Base-by-base conservation (phyloP, 2,113 vertebrate genomes). In the Cyprinodon variegatus region DNA sequence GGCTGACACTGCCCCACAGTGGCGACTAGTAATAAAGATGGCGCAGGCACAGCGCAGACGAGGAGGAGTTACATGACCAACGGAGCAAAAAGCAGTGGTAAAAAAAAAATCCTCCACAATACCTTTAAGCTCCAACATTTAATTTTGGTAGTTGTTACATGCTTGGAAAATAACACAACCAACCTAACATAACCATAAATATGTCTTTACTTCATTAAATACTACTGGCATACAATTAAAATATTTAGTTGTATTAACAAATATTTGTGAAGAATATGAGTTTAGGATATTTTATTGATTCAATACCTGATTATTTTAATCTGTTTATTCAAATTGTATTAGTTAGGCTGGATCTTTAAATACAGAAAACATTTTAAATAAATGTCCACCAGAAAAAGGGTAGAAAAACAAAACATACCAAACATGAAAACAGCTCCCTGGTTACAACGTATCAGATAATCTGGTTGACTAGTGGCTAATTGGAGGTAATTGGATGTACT, bases 391-490 rank as follows among this genome's bases (percentile, higher is more conserved):
- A 61, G 10, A 45, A 17, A 17, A 17, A 48, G 29, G 29, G 11
- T 50, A 62, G 15, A 61, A 41, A 73, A 68, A 57, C 46, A 41
- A 38, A 45, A 45, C 29, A 63, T 20, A 68, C 64, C 20, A n/a
- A 9, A 41, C 39, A 57, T 13, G 73, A 11, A 17, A 59, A 41
- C 5, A 69, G n/a, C 57, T 79, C 37, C 48, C 8, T 14, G 63
- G 8, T 66, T 76, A n/a, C 50, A 37, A 61, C 29, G 38, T 37
- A n/a, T 38, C 20, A 41, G 11, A 70, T 45, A 20, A 65, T 65
- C 37, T 57, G 63, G 38, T 64, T 22, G 14, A 67, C 3, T 39
- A 11, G 69, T 66, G 68, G 22, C 63, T 70, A 70, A 81, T 84
- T 60, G 73, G 40, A 38, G 4, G 36, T 11, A 75, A 72, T 84